Evolutionary conservation across 2,113 vertebrate genomes (phyloP).

Genomic region (Chaetura pelagica): DNA sequence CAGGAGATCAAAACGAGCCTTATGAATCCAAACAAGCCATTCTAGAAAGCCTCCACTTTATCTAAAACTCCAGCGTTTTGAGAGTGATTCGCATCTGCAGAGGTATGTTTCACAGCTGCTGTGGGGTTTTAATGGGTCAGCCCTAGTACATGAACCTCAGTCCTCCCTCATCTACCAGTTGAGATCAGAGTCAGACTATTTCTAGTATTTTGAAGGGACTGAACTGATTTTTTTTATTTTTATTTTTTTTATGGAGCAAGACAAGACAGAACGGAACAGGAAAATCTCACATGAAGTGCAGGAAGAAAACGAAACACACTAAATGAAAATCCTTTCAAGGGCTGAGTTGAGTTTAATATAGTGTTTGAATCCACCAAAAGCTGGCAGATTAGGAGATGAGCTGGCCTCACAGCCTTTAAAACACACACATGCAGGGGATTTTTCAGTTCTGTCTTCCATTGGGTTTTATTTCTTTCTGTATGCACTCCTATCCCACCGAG

Average conservation of each 20-base stretch:
- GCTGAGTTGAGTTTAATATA: conserved; percentile 8
- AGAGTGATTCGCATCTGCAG: not conserved
- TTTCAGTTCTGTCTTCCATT: not conserved
- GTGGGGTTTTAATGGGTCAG: not conserved
- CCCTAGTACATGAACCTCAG: not conserved
- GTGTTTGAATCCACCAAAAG: not conserved
- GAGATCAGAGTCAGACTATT: not conserved
- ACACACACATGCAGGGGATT: not conserved
- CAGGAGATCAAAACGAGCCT: not conserved
- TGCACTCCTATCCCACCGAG: not conserved
- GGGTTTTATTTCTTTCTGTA: not conserved
- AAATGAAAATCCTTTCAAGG: conserved; percentile 21
- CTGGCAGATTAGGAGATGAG: conserved; percentile 7
- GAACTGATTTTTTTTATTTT: not conserved
- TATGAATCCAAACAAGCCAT: not conserved
- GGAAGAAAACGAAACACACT: not conserved
- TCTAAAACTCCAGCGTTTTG: not conserved
- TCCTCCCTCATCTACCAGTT: not conserved
- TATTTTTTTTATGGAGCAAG: not conserved
- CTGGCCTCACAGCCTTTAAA: not conserved
- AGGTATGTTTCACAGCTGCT: not conserved
- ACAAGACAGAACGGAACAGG: not conserved
- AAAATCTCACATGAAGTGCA: not conserved
- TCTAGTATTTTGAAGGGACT: not conserved
- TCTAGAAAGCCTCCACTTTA: not conserved